These are phyloP conservation scores for Piaya cayana DNA, from an alignment of 2,113 vertebrate genomes.

Conservation along the genomic window DNA sequence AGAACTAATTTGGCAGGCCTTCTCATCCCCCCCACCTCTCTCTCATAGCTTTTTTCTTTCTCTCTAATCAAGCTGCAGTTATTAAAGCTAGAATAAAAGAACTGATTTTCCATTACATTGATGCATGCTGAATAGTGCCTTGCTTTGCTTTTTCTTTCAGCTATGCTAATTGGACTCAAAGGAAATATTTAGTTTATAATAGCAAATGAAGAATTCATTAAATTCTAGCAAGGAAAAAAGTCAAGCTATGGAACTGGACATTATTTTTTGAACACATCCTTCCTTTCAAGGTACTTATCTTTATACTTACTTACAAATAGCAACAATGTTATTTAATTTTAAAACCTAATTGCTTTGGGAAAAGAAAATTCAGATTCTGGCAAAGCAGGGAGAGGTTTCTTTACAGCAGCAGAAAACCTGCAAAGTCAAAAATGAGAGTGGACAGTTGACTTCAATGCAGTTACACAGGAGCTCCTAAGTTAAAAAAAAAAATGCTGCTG, in stretches of 20 bases:
- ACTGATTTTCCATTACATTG: conserved; percentile 82
- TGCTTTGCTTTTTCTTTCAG: conserved; percentile 80
- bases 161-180: conserved; percentile 85
- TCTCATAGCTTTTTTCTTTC: conserved; percentile 66
- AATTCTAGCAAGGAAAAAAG: conserved; percentile 69
- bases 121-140: conserved; percentile 77
- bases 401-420: background rate
- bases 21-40: conserved; percentile 48
- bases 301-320: conserved; percentile 57
- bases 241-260: conserved; percentile 42
- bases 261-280: conserved; percentile 31
- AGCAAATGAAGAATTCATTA: conserved; percentile 81
- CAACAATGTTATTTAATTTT: conserved; percentile 66
- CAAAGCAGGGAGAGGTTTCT: background rate
- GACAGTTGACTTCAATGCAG: background rate
- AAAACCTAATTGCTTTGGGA: background rate
- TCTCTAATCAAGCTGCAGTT: conserved; percentile 82
- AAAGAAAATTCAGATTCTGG: background rate
- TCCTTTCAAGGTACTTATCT: conserved; percentile 54
- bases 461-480: background rate
- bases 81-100: conserved; percentile 82
- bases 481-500: background rate
- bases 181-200: conserved; percentile 85
- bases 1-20: conserved; percentile 81
- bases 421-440: background rate